Evolutionary conservation across 2,113 vertebrate species (phyloP).

Genomic region (Vimba vimba): DNA sequence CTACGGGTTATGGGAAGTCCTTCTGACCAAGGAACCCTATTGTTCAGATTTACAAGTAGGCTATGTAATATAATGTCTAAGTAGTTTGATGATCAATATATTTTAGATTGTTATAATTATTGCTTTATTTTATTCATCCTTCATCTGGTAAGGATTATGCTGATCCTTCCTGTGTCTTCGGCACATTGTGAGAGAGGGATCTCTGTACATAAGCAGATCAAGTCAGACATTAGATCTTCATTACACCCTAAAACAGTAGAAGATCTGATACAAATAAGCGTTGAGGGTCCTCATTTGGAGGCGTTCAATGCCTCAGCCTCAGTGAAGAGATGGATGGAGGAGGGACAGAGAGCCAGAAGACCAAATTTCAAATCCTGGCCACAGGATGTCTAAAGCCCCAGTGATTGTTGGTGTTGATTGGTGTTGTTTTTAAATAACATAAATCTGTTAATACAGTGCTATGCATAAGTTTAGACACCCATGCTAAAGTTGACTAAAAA

Average conservation of each 20-base stretch:
- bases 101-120: background rate
- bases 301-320: background rate
- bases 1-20: slow-evolving; percentile 1
- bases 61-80: background rate
- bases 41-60: background rate
- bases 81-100: background rate
- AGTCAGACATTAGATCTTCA: background rate
- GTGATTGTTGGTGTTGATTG: too few species aligned
- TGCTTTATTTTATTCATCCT: background rate
- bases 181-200: background rate
- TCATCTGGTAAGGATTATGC: background rate
- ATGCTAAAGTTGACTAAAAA: too few species aligned
- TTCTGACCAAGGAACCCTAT: slow-evolving; percentile 7
- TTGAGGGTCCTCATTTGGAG: background rate
- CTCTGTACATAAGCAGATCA: background rate
- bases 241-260: background rate
- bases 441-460: too few species aligned
- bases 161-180: background rate
- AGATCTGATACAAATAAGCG: background rate
- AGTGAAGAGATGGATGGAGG: background rate
- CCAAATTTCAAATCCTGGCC: slow-evolving; percentile 1
- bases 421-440: too few species aligned
- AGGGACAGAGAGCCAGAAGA: background rate
- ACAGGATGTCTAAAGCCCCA: too few species aligned
- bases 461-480: too few species aligned